Base-by-base conservation (phyloP, 1,140 invertebrate species). In the Plutomurus gul region DNA sequence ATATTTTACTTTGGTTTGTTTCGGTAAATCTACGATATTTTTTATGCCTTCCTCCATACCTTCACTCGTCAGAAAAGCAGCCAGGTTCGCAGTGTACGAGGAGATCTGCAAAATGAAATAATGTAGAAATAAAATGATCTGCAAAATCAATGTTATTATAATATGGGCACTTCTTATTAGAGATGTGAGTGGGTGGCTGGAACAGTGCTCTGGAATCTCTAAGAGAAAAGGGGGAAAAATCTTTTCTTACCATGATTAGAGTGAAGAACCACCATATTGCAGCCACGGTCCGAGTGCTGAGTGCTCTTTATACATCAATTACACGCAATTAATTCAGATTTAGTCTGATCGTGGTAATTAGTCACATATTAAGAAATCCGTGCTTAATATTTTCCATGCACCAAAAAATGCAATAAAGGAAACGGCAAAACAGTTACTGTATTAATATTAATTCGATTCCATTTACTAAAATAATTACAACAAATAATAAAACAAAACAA, bases 51-150 rank as follows among this genome's bases (percentile, higher is more conserved):
- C 86, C 10, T 86, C 86, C 86, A 88, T 87, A 84, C 86, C 86
- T 86, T 87, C 88, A 22, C 89, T 88, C 1, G 90, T 91, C 0
- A 90, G 84, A 81, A 90, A 90, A 47, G 89, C 89, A 8, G 89
- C 89, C 65, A 90, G 82, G 56, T 92, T 92, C 75, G 91, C 91
- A 22, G 91, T 99, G 87, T 99, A 99, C 1, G 96, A 98, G 13
- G 96, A 90, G 78, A 91, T 91, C n/a, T n/a, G n/a, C n/a, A n/a
- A n/a, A n/a, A n/a, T n/a, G n/a, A n/a, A n/a, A n/a, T n/a, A n/a
- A n/a, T n/a, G n/a, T n/a, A n/a, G n/a, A n/a, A n/a, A n/a, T n/a
- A n/a, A n/a, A 75, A 91, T 89, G 11, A n/a, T 46, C n/a, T 46
- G 11, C 10, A 46, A 11, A 46, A n/a, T 46, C n/a, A n/a, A 46